Conservation (phyloP, 2,113 vertebrate genomes). For the Cnemophilus loriae region DNA sequence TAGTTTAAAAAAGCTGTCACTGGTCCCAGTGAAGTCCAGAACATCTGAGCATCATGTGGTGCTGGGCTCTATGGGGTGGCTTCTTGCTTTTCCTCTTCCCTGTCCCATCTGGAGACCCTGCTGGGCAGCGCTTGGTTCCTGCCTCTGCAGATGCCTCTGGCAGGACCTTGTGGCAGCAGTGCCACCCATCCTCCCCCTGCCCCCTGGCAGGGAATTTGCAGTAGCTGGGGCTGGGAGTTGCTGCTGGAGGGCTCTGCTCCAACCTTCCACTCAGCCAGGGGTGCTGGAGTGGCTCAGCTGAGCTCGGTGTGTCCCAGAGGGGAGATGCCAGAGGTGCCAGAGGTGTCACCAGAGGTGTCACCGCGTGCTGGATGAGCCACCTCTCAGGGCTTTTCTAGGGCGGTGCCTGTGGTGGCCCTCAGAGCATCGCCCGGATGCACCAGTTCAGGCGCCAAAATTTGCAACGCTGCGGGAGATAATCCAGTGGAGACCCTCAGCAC, state of each 20-base stretch:
- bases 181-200: fast-evolving
- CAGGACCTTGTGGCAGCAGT: background rate
- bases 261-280: fast-evolving
- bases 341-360: background rate
- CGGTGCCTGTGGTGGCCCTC: background rate
- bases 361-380: fast-evolving
- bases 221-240: background rate
- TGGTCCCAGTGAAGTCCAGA: background rate
- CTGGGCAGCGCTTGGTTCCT: background rate
- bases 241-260: background rate
- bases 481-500: background rate
- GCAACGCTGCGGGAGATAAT: fast-evolving
- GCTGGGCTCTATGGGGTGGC: fast-evolving
- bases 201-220: fast-evolving
- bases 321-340: background rate
- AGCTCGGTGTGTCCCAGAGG: background rate
- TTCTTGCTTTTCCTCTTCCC: background rate
- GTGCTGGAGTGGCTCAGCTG: background rate
- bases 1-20: background rate
- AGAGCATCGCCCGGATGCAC: background rate
- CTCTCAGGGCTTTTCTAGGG: background rate
- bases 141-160: background rate
- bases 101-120: background rate
- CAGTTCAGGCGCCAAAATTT: background rate
- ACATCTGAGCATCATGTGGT: fast-evolving